A percentile compares a stretch with the other conserved stretches of the same genome.
Conservation (phyloP, 1,140 invertebrate genomes). For the Drosophila nigromelanica region DNA sequence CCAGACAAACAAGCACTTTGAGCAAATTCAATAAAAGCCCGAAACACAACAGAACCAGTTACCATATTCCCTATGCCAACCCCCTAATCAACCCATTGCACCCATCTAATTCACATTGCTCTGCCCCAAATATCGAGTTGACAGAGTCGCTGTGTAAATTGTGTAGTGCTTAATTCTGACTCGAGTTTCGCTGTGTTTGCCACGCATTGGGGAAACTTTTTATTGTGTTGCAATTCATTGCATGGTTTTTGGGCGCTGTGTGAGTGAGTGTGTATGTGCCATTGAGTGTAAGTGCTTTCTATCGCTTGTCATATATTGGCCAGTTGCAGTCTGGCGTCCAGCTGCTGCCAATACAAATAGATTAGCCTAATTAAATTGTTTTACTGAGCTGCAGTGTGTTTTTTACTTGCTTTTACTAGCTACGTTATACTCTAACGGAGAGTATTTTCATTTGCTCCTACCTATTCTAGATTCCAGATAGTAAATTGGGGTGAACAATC, state of each 20-base stretch:
- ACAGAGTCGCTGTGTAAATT: slow-evolving; percentile 38
- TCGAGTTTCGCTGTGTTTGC: not conserved
- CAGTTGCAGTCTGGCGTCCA: slow-evolving; percentile 1
- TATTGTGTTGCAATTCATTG: slow-evolving; percentile 31
- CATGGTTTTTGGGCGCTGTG: slow-evolving; percentile 25
- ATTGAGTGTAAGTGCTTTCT: slow-evolving; percentile 1
- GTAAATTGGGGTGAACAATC: no score
- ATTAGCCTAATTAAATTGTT: slow-evolving; percentile 70
- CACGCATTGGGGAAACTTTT: slow-evolving; percentile 14
- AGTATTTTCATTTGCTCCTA: not conserved
- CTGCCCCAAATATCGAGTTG: slow-evolving; percentile 21
- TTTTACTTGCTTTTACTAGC: slow-evolving; percentile 2
- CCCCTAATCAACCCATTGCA: not conserved
- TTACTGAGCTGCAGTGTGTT: slow-evolving; percentile 37
- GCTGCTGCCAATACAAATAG: slow-evolving; percentile 48
- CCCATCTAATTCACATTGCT: slow-evolving; percentile 22
- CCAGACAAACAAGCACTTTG: slow-evolving; percentile 48
- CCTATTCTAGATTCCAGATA: no score
- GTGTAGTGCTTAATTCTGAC: slow-evolving; percentile 24
- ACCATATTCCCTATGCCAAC: not conserved
- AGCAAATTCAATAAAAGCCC: slow-evolving; percentile 49
- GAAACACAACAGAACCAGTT: slow-evolving; percentile 21
- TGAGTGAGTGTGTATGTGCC: not conserved
- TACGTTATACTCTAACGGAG: not conserved
- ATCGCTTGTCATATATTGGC: slow-evolving; percentile 22